Conservation (phyloP, 1,140 invertebrate genomes). For the Mamestra configurata region DNA sequence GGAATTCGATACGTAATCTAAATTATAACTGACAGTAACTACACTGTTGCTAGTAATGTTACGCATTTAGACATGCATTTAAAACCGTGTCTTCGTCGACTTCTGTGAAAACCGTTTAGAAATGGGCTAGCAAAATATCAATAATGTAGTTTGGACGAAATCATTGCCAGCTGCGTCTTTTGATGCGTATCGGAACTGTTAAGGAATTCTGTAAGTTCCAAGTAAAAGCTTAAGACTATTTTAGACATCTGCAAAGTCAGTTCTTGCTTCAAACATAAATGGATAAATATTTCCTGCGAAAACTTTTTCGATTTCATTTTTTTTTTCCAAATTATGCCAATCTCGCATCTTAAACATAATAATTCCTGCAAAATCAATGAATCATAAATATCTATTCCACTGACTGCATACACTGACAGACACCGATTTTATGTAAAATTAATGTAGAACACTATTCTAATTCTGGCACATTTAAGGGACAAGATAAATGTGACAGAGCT, state of each 20-base stretch:
- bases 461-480: neutral
- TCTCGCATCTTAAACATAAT: neutral
- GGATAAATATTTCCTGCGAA: too few relatives aligned
- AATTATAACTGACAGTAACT: slow-evolving; percentile 35
- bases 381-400: neutral
- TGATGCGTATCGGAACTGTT: neutral
- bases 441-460: slow-evolving; percentile 6
- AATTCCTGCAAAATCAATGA: neutral
- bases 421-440: slow-evolving; percentile 27
- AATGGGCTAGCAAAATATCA: slow-evolving; percentile 2
- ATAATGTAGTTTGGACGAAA: neutral
- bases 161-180: slow-evolving; percentile 1
- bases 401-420: neutral
- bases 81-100: slow-evolving; percentile 1
- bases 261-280: neutral
- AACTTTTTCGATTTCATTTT: too few relatives aligned
- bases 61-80: slow-evolving; percentile 28
- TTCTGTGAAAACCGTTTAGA: slow-evolving; percentile 12
- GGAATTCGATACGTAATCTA: slow-evolving; percentile 29
- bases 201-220: too few relatives aligned
- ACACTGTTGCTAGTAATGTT: slow-evolving; percentile 20
- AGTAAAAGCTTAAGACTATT: too few relatives aligned
- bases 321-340: too few relatives aligned
- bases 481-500: slow-evolving; percentile 20
- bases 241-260: neutral